Conservation (phyloP, 1,140 invertebrate genomes). For the Cryptotermes secundus region DNA sequence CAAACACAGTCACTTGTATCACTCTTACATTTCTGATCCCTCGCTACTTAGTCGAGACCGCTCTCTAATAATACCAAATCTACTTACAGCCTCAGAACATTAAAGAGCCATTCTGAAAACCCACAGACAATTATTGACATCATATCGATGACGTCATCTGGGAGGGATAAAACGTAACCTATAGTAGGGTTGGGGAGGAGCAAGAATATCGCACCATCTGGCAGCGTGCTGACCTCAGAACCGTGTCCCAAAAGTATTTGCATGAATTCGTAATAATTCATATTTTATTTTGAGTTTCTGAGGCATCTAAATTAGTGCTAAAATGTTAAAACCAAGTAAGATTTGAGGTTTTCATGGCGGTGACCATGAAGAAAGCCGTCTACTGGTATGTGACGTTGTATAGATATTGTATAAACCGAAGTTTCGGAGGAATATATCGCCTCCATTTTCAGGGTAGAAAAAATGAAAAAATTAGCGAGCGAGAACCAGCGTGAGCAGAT, state of each 20-base stretch:
- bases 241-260: background rate
- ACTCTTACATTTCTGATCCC: background rate
- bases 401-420: too few species aligned
- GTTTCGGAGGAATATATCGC: too few species aligned
- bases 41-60: background rate
- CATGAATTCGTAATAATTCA: too few species aligned
- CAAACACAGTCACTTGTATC: background rate
- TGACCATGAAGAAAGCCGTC: too few species aligned
- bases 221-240: background rate
- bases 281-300: too few species aligned
- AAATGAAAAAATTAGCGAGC: too few species aligned
- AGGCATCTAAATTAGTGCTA: too few species aligned
- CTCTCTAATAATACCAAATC: background rate
- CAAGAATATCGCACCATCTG: background rate
- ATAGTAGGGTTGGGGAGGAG: background rate
- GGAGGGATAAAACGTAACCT: background rate
- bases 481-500: too few species aligned
- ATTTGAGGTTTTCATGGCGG: too few species aligned
- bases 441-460: too few species aligned
- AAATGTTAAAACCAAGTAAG: too few species aligned
- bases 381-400: too few species aligned
- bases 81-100: background rate
- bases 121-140: constrained; percentile 15
- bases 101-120: constrained; percentile 3
- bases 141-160: constrained; percentile 8